Evolutionary conservation across 2,888 invertebrate genomes (phyloP).

Genomic region (Eupithecia pulchellata): DNA sequence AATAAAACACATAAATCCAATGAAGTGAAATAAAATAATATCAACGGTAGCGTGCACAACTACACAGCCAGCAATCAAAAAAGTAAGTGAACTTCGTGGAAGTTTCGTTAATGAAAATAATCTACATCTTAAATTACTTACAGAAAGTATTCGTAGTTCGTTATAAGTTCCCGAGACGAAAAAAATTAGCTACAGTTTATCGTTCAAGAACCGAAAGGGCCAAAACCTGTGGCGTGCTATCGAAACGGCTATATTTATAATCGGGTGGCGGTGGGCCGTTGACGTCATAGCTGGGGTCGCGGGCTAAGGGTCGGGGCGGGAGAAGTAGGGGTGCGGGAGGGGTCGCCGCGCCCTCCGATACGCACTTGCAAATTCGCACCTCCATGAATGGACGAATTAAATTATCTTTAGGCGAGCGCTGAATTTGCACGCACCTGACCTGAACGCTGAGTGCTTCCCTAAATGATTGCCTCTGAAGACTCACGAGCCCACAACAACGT

Average conservation of each 20-base stretch:
- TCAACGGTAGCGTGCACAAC: conserved; percentile 15
- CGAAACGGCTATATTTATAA: conserved; percentile 80
- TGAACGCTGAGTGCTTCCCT: conserved; percentile 59
- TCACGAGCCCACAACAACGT: conserved; percentile 37
- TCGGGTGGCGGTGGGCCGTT: conserved; percentile 78
- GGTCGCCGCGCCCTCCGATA: conserved; percentile 74
- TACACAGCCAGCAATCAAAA: conserved; percentile 16
- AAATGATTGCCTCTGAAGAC: conserved; percentile 45
- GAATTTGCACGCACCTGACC: conserved; percentile 69
- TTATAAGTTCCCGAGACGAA: conserved; percentile 29
- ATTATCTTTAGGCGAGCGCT: conserved; percentile 70
- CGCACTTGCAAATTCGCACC: conserved; percentile 84
- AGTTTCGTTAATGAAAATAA: conserved; percentile 18
- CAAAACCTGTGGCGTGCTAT: conserved; percentile 82
- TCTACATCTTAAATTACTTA: conserved; percentile 20
- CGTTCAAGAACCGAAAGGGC: conserved; percentile 60
- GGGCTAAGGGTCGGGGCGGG: conserved; percentile 52
- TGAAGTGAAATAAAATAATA: conserved; percentile 8
- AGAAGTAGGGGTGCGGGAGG: conserved; percentile 45
- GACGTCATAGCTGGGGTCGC: conserved; percentile 75
- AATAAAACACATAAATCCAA: conserved; percentile 16
- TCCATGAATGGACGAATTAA: conserved; percentile 82
- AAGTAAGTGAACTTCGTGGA: conserved; percentile 11
- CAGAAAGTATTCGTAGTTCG: conserved; percentile 18
- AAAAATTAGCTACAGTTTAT: conserved; percentile 35